Evolutionary conservation across 2,113 vertebrate genomes (phyloP).

Genomic region (Vombatus ursinus): DNA sequence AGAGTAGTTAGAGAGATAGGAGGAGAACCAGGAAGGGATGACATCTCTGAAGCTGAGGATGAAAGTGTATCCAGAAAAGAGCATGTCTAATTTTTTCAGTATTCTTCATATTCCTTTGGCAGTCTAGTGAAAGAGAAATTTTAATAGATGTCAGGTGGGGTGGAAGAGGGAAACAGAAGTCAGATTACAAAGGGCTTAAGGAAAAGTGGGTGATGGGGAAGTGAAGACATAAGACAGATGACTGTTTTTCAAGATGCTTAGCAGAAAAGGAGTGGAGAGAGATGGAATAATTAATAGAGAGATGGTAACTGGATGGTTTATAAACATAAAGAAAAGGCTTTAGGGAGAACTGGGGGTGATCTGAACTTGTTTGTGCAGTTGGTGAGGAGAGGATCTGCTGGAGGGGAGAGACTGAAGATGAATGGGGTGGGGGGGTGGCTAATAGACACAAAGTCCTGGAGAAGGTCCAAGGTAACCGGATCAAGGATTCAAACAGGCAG

Average conservation of each 20-base stretch:
- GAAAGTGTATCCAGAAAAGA: background rate
- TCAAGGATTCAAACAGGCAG: background rate
- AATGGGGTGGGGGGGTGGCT: background rate
- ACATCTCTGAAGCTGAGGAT: background rate
- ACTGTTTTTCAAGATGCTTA: background rate
- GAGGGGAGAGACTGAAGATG: background rate
- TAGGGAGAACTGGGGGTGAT: background rate
- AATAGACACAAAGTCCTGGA: background rate
- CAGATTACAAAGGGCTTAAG: background rate
- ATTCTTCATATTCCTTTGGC: background rate
- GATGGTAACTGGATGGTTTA: background rate
- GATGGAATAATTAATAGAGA: background rate
- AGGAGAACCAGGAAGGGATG: background rate
- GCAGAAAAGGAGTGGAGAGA: background rate
- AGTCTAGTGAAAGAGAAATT: background rate
- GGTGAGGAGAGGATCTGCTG: background rate
- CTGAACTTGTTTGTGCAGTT: background rate
- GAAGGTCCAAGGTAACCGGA: background rate
- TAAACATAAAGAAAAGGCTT: background rate
- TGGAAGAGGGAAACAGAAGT: background rate
- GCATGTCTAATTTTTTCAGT: background rate
- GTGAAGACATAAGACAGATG: background rate
- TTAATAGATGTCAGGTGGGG: background rate
- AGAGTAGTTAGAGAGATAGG: background rate
- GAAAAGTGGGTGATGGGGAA: background rate